A percentile compares a stretch with the other conserved stretches of the same genome.
Conservation (phyloP, 2,113 vertebrate species). For the Sapayoa aenigma region DNA sequence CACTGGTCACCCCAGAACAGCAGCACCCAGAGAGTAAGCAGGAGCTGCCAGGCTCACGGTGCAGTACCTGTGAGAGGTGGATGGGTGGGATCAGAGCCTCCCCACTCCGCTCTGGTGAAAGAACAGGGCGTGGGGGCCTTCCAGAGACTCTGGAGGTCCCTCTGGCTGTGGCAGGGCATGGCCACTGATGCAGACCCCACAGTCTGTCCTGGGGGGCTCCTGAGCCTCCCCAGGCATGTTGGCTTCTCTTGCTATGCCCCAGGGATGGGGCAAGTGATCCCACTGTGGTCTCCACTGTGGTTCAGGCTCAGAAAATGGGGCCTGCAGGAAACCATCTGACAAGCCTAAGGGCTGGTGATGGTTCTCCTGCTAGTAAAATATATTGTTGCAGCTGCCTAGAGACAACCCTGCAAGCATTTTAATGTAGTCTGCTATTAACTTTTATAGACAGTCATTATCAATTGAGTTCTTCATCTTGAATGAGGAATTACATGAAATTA, state of each 20-base stretch:
- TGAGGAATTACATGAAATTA: slow-evolving; percentile 1
- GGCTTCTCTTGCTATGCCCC: background rate
- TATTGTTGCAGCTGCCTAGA: background rate
- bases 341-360: background rate
- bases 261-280: background rate
- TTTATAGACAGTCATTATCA: slow-evolving; percentile 6
- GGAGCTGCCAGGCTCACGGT: fast-evolving
- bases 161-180: background rate
- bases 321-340: background rate
- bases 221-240: fast-evolving
- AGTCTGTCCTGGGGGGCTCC: background rate
- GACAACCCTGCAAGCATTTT: background rate
- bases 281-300: background rate
- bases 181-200: background rate
- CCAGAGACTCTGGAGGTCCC: background rate
- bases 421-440: slow-evolving; percentile 17
- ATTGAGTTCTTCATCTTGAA: slow-evolving; percentile 13
- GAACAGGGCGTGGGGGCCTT: background rate
- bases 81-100: background rate
- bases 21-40: fast-evolving
- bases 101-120: background rate
- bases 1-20: fast-evolving
- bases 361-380: background rate
- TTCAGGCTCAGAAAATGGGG: background rate
- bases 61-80: fast-evolving